A percentile compares a stretch with the other conserved stretches of the same genome.
These are phyloP conservation scores for Callyntrura guangdongensis DNA, from an alignment of 2,888 invertebrate species.

Conservation along the genomic window DNA sequence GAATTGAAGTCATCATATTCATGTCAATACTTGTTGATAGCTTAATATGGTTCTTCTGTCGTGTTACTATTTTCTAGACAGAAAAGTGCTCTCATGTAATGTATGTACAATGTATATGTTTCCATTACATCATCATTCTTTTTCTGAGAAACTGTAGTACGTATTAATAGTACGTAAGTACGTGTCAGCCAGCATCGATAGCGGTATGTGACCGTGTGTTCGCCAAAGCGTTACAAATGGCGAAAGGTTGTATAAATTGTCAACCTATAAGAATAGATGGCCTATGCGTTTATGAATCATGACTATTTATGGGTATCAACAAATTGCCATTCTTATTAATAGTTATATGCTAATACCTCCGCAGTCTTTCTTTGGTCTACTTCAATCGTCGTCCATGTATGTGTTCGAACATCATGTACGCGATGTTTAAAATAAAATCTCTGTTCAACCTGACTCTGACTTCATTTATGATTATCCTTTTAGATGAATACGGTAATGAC, in stretches of 20 bases:
- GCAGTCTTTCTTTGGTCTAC: not conserved
- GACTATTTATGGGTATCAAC: constrained; percentile 71
- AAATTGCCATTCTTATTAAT: constrained; percentile 41
- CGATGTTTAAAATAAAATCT: constrained; percentile 38
- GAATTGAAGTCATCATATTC: constrained; percentile 43
- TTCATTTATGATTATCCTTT: constrained; percentile 7
- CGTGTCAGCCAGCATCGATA: not conserved
- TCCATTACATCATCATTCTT: constrained; percentile 11
- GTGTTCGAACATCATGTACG: not conserved
- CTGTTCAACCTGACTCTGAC: constrained; percentile 15
- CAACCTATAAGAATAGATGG: constrained; percentile 52
- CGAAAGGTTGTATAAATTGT: constrained; percentile 38
- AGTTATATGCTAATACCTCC: not conserved
- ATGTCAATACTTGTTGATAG: constrained; percentile 33
- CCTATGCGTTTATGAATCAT: constrained; percentile 35
- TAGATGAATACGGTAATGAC: not conserved
- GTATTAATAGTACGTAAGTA: not conserved
- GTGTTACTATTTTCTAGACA: not conserved
- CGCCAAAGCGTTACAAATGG: not conserved
- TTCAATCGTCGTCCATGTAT: not conserved
- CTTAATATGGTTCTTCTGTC: constrained; percentile 33
- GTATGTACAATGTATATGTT: not conserved
- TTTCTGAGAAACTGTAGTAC: not conserved
- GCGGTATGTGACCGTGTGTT: constrained; percentile 18
- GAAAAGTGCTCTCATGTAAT: not conserved